A percentile compares a stretch with the other conserved stretches of the same genome.
Conservation (phyloP, 1,140 invertebrate genomes). For the Bombus superbus region DNA sequence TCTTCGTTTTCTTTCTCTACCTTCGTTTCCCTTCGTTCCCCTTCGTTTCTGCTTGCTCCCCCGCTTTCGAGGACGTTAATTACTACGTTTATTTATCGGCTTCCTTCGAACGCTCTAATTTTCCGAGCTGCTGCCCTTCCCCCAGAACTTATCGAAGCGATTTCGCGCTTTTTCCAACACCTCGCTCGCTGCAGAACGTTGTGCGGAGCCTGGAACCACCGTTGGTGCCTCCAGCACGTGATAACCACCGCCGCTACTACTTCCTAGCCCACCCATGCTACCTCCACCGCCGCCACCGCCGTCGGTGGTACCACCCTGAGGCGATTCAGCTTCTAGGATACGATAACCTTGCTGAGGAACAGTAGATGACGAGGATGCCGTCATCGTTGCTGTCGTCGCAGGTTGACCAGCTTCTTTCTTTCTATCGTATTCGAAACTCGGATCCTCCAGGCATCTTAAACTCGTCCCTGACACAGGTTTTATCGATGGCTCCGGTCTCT, state of each 20-base stretch:
- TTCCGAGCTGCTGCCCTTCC: conserved; percentile 80
- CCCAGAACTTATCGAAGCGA: conserved; percentile 94
- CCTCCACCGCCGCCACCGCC: not conserved
- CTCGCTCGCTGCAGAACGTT: conserved; percentile 87
- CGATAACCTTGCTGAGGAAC: conserved; percentile 66
- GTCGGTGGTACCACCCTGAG: conserved; percentile 32
- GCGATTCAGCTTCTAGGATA: conserved; percentile 70
- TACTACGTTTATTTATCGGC: conserved; percentile 5
- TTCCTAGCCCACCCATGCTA: not conserved
- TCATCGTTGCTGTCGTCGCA: conserved; percentile 53
- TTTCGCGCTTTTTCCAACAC: conserved; percentile 91
- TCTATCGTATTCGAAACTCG: conserved; percentile 82
- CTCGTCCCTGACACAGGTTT: conserved; percentile 82
- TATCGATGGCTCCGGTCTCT: conserved; percentile 58
- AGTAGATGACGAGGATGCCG: conserved; percentile 47
- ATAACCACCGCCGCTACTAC: conserved; percentile 63
- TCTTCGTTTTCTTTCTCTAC: not conserved
- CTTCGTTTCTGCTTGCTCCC: not conserved
- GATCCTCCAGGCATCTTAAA: conserved; percentile 83
- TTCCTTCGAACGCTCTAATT: conserved; percentile 68
- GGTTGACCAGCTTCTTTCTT: conserved; percentile 58
- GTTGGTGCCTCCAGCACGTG: conserved; percentile 81
- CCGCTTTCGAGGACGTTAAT: conserved; percentile 21
- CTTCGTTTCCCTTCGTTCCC: not conserved
- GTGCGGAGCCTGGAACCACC: conserved; percentile 75